phyloP scores from a whole-genome alignment of 2,888 invertebrate genomes.

The Chrysomela aeneicollis region DNA sequence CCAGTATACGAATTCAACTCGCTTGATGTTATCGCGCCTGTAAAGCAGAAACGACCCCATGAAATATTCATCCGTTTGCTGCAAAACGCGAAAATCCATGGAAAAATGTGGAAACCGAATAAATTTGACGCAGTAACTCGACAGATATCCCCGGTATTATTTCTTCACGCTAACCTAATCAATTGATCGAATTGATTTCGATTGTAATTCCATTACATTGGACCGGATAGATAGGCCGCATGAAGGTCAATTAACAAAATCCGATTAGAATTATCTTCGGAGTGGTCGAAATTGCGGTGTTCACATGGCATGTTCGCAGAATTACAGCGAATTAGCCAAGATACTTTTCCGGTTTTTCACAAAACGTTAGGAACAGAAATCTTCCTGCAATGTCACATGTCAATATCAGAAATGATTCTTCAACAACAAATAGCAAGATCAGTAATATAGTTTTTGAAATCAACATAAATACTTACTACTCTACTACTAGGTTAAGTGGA shows the following conservation, averaged over 20 bases:
- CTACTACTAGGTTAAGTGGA: no score
- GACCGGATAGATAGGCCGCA: slow-evolving; percentile 40
- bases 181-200: slow-evolving; percentile 42
- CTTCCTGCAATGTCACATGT: no score
- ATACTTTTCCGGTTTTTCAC: slow-evolving; percentile 2
- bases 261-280: slow-evolving; percentile 46
- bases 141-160: slow-evolving; percentile 28
- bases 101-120: neutral
- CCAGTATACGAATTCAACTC: neutral
- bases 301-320: slow-evolving; percentile 13
- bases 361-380: no score
- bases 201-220: slow-evolving; percentile 45
- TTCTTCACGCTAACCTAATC: slow-evolving; percentile 39
- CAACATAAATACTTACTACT: no score
- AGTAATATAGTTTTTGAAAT: no score
- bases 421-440: no score
- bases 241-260: slow-evolving; percentile 49
- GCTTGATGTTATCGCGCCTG: neutral
- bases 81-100: neutral
- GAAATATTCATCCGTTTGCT: neutral
- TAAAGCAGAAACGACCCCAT: neutral
- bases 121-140: slow-evolving; percentile 12
- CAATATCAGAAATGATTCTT: neutral
- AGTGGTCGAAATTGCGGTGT: slow-evolving; percentile 23
- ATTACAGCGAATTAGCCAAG: slow-evolving; percentile 21